Conservation (phyloP, 2,113 vertebrate species). For the Scartelaos histophorus region DNA sequence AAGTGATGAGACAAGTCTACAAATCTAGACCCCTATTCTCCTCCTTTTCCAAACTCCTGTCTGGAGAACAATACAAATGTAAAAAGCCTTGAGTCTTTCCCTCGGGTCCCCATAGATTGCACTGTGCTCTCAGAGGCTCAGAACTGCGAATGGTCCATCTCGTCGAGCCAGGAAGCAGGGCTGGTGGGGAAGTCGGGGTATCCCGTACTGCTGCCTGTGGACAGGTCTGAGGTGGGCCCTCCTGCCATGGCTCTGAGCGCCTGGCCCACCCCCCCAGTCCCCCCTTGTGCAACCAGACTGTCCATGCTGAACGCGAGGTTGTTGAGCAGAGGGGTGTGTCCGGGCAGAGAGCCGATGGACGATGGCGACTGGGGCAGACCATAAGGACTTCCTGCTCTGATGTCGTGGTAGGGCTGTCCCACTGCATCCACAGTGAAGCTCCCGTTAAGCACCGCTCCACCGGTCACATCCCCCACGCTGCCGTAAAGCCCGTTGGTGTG, state of each 20-base stretch:
- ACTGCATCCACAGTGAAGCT: slow-evolving; percentile 87
- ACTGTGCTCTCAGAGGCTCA: slow-evolving; percentile 66
- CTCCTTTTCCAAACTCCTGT: slow-evolving; percentile 42
- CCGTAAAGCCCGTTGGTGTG: slow-evolving; percentile 90
- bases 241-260: slow-evolving; percentile 91
- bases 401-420: slow-evolving; percentile 91
- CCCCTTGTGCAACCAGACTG: slow-evolving; percentile 84
- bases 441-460: slow-evolving; percentile 85
- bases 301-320: slow-evolving; percentile 93
- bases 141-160: slow-evolving; percentile 99
- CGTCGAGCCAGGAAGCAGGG: slow-evolving; percentile 97
- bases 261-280: slow-evolving; percentile 87
- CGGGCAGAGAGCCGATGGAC: slow-evolving; percentile 90
- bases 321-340: slow-evolving; percentile 91
- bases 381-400: slow-evolving; percentile 91
- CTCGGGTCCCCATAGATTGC: slow-evolving; percentile 22
- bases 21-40: slow-evolving; percentile 25
- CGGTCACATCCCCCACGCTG: slow-evolving; percentile 84
- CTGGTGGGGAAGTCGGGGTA: slow-evolving; percentile 99
- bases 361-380: slow-evolving; percentile 95
- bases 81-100: slow-evolving; percentile 52
- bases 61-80: slow-evolving; percentile 53
- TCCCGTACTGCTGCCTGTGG: slow-evolving; percentile 96
- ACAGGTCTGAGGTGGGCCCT: slow-evolving; percentile 95
- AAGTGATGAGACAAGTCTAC: slow-evolving; percentile 29